Evolutionary conservation across 2,797 vertebrate genomes (phyloP).

Genomic region (Acipenser oxyrinchus): DNA sequence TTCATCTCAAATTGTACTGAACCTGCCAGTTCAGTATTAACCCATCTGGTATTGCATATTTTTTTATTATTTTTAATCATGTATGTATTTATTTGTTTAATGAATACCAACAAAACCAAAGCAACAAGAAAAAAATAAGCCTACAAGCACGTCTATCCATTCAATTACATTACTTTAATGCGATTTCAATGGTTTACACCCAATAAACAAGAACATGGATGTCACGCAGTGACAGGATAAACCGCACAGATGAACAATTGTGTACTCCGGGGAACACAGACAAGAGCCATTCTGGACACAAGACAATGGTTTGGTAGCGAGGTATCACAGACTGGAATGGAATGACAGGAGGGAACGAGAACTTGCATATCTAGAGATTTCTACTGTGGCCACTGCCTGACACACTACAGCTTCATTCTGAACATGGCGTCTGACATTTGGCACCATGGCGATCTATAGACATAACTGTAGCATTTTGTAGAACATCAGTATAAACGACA

Average conservation of each 20-base stretch:
- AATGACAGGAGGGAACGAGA: conserved; percentile 60
- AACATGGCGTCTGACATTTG: not conserved
- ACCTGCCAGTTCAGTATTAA: no score
- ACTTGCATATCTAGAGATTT: conserved; percentile 21
- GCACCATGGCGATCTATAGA: not conserved
- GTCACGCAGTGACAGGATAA: conserved; percentile 92
- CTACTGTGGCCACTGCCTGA: conserved; percentile 25
- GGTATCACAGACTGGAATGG: conserved; percentile 55
- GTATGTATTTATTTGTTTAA: no score
- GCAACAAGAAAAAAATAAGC: conserved; percentile 4
- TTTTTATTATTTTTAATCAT: no score
- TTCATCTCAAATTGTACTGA: no score
- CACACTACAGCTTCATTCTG: no score
- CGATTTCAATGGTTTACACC: conserved; percentile 56
- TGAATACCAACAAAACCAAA: no score
- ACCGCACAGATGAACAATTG: conserved; percentile 57
- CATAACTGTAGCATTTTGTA: no score
- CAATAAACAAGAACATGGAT: conserved; percentile 55
- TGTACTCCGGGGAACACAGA: conserved; percentile 45
- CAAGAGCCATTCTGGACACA: conserved; percentile 44
- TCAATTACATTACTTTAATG: conserved; percentile 43
- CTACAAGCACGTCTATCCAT: conserved; percentile 33
- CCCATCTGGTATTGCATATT: no score
- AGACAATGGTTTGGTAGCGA: conserved; percentile 42
- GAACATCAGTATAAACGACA: no score